Evolutionary conservation across 1,140 invertebrate species (phyloP).

Genomic region (Drosophila varians): DNA sequence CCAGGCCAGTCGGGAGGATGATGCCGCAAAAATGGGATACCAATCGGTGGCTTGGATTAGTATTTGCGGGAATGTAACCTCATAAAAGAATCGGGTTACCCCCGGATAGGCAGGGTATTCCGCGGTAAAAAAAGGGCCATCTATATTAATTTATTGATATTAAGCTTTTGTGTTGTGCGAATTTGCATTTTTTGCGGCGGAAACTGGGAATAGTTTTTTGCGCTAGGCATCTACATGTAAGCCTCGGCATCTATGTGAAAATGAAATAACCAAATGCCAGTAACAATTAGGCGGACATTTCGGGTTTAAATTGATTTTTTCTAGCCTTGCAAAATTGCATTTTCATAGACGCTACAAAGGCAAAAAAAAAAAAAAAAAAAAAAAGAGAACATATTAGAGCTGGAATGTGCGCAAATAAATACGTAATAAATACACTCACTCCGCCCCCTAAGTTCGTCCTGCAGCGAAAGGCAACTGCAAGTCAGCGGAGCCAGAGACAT

Average conservation of each 20-base stretch:
- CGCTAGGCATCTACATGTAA: neutral
- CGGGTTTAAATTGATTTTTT: conserved; percentile 56
- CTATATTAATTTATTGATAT: conserved; percentile 68
- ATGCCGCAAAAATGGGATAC: neutral
- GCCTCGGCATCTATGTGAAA: neutral
- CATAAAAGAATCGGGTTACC: neutral
- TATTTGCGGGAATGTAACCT: neutral
- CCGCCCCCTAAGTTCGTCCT: conserved; percentile 3
- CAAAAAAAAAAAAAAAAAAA: neutral
- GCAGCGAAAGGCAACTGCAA: conserved; percentile 36
- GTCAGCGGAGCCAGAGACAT: conserved; percentile 46
- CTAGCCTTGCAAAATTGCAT: conserved; percentile 37
- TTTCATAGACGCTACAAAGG: conserved; percentile 29
- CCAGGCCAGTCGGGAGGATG: neutral
- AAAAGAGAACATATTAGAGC: conserved; percentile 54
- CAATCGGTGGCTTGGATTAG: neutral
- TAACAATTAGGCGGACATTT: conserved; percentile 33
- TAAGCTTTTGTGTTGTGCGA: conserved; percentile 46
- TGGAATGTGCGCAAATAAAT: conserved; percentile 71
- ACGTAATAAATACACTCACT: conserved; percentile 56
- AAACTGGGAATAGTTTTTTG: conserved; percentile 29
- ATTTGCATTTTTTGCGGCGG: conserved; percentile 42
- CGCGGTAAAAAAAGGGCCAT: conserved; percentile 1
- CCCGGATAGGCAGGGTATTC: conserved; percentile 10
- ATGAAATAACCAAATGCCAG: conserved; percentile 13